A percentile compares a stretch with the other conserved stretches of the same genome.
These are phyloP conservation scores for Apis dorsata DNA, from an alignment of 1,140 invertebrate genomes.

Conservation along the genomic window DNA sequence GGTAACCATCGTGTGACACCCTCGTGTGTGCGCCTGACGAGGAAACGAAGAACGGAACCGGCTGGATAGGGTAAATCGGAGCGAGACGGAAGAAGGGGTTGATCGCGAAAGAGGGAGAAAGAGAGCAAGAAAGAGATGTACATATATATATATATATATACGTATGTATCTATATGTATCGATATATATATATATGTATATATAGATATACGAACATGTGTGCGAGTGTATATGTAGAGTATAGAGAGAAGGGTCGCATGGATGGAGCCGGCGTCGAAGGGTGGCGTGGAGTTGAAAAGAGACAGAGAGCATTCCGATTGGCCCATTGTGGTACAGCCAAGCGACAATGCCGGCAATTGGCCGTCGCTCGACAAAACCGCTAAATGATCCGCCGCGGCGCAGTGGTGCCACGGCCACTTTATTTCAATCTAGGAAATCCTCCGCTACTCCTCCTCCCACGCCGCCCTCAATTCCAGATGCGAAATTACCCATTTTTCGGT, in stretches of 20 bases:
- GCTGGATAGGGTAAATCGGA: neutral
- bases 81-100: neutral
- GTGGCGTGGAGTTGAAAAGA: slow-evolving; percentile 68
- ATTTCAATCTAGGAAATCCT: slow-evolving; percentile 80
- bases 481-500: slow-evolving; percentile 78
- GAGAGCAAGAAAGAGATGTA: slow-evolving; percentile 41
- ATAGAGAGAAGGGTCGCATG: slow-evolving; percentile 57
- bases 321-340: slow-evolving; percentile 80
- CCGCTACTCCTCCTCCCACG: slow-evolving; percentile 52
- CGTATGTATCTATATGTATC: neutral
- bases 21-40: slow-evolving; percentile 41
- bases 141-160: neutral
- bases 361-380: slow-evolving; percentile 81
- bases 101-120: slow-evolving; percentile 29
- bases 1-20: slow-evolving; percentile 70
- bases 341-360: slow-evolving; percentile 81
- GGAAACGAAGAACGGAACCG: slow-evolving; percentile 8
- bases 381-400: slow-evolving; percentile 79
- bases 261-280: slow-evolving; percentile 45
- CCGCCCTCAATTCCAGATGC: slow-evolving; percentile 71
- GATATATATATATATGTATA: neutral
- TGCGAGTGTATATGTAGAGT: slow-evolving; percentile 16
- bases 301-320: slow-evolving; percentile 79
- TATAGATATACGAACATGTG: slow-evolving; percentile 2
- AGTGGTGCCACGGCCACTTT: slow-evolving; percentile 79